Percentiles rank a stretch among this genome's conserved stretches.
Evolutionary conservation across 2,113 vertebrate genomes (phyloP).

Genomic region (Penelope pileata): DNA sequence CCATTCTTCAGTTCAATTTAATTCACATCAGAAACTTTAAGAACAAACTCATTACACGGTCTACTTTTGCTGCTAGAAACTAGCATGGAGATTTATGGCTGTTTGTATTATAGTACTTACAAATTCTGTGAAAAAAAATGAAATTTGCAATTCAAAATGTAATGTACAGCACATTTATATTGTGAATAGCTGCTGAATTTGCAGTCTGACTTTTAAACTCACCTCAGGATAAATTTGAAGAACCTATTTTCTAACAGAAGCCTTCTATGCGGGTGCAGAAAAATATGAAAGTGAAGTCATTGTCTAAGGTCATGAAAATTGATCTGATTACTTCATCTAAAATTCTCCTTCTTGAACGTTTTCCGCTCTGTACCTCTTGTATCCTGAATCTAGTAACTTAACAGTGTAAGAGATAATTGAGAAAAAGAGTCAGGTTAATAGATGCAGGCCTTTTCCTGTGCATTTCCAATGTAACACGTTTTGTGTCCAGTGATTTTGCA

Average conservation of each 20-base stretch:
- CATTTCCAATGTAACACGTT: background rate
- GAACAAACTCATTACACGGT: constrained; percentile 26
- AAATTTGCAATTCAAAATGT: constrained; percentile 37
- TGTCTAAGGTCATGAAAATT: background rate
- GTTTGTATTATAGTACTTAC: background rate
- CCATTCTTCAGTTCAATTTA: background rate
- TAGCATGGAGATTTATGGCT: background rate
- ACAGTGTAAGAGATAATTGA: background rate
- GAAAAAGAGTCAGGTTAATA: background rate
- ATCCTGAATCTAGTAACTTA: background rate
- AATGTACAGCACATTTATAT: constrained; percentile 33
- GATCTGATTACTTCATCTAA: background rate
- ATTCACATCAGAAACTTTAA: constrained; percentile 44
- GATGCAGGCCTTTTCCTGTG: background rate
- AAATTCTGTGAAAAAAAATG: constrained; percentile 49
- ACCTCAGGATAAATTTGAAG: constrained; percentile 7
- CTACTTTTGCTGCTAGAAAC: constrained; percentile 1
- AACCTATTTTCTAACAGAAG: background rate
- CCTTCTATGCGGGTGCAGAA: background rate
- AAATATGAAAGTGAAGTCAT: background rate
- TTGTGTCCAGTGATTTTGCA: background rate
- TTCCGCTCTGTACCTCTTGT: background rate
- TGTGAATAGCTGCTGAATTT: constrained; percentile 38
- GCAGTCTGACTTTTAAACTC: constrained; percentile 23
- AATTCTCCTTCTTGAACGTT: background rate